Conservation (phyloP, 2,888 invertebrate species). For the Troides oblongomaculatus region DNA sequence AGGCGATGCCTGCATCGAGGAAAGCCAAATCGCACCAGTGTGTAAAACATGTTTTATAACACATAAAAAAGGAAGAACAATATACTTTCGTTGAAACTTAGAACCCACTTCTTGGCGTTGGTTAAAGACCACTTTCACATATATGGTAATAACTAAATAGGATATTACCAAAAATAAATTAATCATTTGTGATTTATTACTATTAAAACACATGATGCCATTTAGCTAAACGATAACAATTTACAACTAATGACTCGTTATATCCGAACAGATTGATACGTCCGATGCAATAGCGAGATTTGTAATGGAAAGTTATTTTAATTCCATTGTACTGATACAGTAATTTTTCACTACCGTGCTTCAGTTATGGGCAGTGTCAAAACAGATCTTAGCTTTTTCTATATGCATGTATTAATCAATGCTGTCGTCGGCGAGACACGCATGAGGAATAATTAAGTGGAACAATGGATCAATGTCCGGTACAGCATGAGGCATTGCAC, state of each 20-base stretch:
- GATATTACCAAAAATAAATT: too few species aligned
- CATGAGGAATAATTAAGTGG: constrained; percentile 25
- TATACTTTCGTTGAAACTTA: not conserved
- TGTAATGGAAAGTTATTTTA: constrained; percentile 3
- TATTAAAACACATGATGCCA: not conserved
- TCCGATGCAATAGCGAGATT: constrained; percentile 10
- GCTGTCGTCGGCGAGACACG: constrained; percentile 23
- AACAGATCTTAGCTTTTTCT: constrained; percentile 8
- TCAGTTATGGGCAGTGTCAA: not conserved
- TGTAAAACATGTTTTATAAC: not conserved
- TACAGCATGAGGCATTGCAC: constrained; percentile 4
- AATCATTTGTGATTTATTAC: not conserved
- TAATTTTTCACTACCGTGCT: not conserved
- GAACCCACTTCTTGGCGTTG: not conserved
- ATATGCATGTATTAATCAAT: constrained; percentile 14
- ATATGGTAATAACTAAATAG: not conserved
- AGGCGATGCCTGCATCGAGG: too few species aligned
- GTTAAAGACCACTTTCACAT: not conserved
- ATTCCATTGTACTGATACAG: not conserved
- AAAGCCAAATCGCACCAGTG: not conserved
- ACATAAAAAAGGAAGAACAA: not conserved
- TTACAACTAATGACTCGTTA: not conserved
- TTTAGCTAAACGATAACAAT: not conserved
- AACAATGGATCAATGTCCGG: constrained; percentile 28
- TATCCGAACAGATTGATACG: not conserved